Base-by-base conservation (phyloP, 2,113 vertebrate species). In the Pelodiscus sinensis region DNA sequence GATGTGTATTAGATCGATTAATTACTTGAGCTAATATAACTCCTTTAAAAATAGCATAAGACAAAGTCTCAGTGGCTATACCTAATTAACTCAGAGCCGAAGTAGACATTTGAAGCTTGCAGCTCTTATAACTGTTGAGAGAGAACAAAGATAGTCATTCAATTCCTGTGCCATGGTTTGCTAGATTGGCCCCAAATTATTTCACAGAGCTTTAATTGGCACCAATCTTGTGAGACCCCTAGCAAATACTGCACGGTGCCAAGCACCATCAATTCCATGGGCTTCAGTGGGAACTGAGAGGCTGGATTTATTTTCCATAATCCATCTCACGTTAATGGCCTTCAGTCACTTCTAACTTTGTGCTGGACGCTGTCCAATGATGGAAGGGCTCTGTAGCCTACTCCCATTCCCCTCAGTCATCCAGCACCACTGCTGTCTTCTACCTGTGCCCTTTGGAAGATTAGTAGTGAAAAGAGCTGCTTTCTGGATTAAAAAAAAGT, bases 401-500 rank as follows among this genome's bases (percentile, higher is more conserved):
- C 19, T 35, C n/a, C n/a, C 16, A 21, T 16, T 71, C 31, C n/a
- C n/a, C 65, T 35, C 8, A 71, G n/a, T 18, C n/a, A 21, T 35
- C 65, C 18, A n/a, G 21, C 16, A 71, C 18, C n/a, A 19, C 65
- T 71, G 18, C 31, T 35, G 4, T 71, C 35, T 68, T 71, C 9
- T 50, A 54, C 57, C 3, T n/a, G 22, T 6, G 3, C 3, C 44
- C 3, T 79, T 87, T 52, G 1, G 19, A 27, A n/a, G 9, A 82
- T 89, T 2, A 71, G n/a, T 0, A 31, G 88, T 11, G 35, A 35
- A 82, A 24, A 31, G 21, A 52, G 57, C 38, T 82, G 18, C 82
- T 91, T 94, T 88, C n/a, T 96, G 97, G 96, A 44, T 44, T 44
- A 44, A 44, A 44, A 96, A 97, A 97, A 95, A 98, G 82, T 56